Percentiles rank a stretch among this genome's conserved stretches.
These are phyloP conservation scores for Pseudorhiza aurosa DNA, from an alignment of 30 jellyfish, hydroid and myxozoan genomes.

Conservation along the genomic window DNA sequence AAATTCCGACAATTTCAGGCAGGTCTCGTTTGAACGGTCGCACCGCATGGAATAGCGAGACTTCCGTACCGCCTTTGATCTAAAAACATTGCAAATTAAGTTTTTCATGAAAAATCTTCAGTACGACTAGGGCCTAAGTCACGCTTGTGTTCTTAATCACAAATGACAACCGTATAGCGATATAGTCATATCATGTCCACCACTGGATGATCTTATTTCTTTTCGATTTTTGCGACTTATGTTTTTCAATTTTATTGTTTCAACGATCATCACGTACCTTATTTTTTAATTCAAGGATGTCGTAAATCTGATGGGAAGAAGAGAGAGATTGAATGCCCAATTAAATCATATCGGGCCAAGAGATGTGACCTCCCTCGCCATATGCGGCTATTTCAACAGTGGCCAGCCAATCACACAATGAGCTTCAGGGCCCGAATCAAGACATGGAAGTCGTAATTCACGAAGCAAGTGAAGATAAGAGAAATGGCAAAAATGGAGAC, in stretches of 20 bases:
- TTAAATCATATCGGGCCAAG: slow-evolving; percentile 17
- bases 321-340: slow-evolving; percentile 41
- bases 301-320: not conserved
- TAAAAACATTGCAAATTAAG: no score
- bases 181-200: not conserved
- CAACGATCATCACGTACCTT: not conserved
- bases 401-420: slow-evolving; percentile 2
- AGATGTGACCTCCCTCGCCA: slow-evolving; percentile 53
- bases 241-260: no score
- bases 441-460: slow-evolving; percentile 27
- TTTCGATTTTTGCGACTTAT: not conserved
- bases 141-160: no score
- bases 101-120: no score
- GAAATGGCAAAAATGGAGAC: slow-evolving; percentile 42
- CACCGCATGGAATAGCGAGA: no score
- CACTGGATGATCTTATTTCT: not conserved
- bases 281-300: not conserved
- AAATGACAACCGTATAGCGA: not conserved
- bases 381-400: slow-evolving; percentile 22
- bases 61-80: no score
- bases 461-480: slow-evolving; percentile 24
- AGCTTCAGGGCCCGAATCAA: slow-evolving; percentile 19
- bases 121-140: no score
- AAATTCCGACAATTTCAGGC: no score
- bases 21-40: no score